Evolutionary conservation across 2,888 invertebrate species (phyloP), one percentile per base, ranked within the genome.

Genomic region (Sarcophaga caerulescens): DNA sequence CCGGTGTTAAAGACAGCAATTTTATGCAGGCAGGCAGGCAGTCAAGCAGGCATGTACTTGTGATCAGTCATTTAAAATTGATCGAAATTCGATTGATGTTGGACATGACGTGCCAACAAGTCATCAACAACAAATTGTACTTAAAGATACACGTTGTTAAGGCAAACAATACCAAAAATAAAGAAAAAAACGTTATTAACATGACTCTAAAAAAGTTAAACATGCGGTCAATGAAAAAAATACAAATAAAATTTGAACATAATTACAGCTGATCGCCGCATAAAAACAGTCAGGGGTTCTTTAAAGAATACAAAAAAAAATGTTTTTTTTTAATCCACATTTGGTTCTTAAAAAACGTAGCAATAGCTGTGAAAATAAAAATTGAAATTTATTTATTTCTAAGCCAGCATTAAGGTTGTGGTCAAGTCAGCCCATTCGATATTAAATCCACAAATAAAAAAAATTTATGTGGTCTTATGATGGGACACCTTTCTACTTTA

Each of bases 61-160:
- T 85, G 78, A 85, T 78, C 85, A 81, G 85, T 81, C 81, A 85
- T 81, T 85, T 81, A 78, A 85, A 85, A 85, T 81, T 81, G 81
- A 77, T 74, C 81, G 60, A 78, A 63, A 81, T 69, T 85, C 81
- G 85, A 85, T 85, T 85, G 85, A 85, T 81, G 85, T 70, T 68
- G 78, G 44, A 85, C 81, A 85, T 85, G 85, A 75, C 81, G 66
- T 78, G 81, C 81, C 78, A 84, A 80, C 75, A 76, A 80, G 79
- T 66, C 59, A 80, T 84, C 84, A 84, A 75, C 78, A 80, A 47
- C 65, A 60, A 71, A 84, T 57, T 63, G 21, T 79, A 75, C 65
- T 82, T 70, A 52, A 79, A 62, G 25, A 70, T 62, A 69, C 69
- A 62, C 35, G 57, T 45, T 80, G 71, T 70, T 47, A 66, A 82